phyloP scores from a whole-genome alignment of 2,113 vertebrate genomes.

The Cololabis saira region DNA sequence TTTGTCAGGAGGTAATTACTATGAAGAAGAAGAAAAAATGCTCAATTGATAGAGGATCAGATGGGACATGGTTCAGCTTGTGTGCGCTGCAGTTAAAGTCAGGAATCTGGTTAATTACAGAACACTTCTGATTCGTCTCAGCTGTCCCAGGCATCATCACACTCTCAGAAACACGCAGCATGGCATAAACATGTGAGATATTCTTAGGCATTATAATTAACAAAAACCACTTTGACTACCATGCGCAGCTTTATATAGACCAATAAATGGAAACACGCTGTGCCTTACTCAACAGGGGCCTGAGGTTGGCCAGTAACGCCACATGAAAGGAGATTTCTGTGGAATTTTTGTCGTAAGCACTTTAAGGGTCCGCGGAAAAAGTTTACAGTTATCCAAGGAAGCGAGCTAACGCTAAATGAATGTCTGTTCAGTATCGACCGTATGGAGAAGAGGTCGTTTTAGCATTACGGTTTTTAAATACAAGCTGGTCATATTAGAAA shows the following conservation, averaged over 20 bases:
- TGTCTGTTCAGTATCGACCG: conserved; percentile 2
- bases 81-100: conserved; percentile 14
- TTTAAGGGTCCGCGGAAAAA: conserved; percentile 25
- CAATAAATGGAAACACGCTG: conserved; percentile 48
- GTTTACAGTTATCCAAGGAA: conserved; percentile 1
- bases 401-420: background rate
- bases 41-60: background rate
- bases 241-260: conserved; percentile 40
- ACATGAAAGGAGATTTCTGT: conserved; percentile 49
- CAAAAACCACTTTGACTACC: conserved; percentile 41
- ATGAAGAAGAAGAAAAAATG: background rate
- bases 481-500: conserved; percentile 4
- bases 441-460: conserved; percentile 7
- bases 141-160: conserved; percentile 18
- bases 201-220: conserved; percentile 58
- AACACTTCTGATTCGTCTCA: conserved; percentile 28
- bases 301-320: conserved; percentile 46
- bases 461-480: conserved; percentile 1
- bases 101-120: conserved; percentile 42
- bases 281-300: conserved; percentile 39
- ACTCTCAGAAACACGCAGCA: conserved; percentile 15
- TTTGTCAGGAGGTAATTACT: conserved; percentile 5
- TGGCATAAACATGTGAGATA: conserved; percentile 37
- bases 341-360: conserved; percentile 43
- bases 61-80: conserved; percentile 26